Base-by-base conservation (phyloP, 2,888 invertebrate species). In the Drosophila demipolita region DNA sequence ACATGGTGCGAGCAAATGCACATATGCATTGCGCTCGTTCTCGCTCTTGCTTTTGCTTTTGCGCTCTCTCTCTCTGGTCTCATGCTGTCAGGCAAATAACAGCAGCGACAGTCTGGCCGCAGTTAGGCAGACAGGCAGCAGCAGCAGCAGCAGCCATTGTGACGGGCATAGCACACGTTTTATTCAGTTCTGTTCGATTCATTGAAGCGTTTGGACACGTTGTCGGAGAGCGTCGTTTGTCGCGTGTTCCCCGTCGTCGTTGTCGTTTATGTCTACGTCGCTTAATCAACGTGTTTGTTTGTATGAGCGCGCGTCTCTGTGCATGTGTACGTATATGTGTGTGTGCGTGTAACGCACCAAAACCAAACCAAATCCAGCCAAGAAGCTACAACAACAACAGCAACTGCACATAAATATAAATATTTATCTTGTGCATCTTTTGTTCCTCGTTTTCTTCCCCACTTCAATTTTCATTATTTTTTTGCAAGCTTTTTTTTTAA, bases 121-220 rank as follows among this genome's bases (percentile, higher is more conserved):
- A 48, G 65, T 57, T 65, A 53, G 35, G 49, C 74, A 80, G 54
- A 63, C 74, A 76, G 72, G 40, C 40, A 40, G 42, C 61, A 66
- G 60, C 78, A 66, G 60, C 78, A 72, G 62, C 62, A 58, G 64
- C 73, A 61, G 66, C 50, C 57, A 57, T 61, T 35, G 60, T 73
- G 55, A 60, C 63, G 53, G 67, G 66, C 77, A 73, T 78, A 75
- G 65, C 81, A 78, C 80, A 75, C 83, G 77, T 77, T 87, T 23
- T 23, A 15, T 45, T 83, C 55, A 92, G 92, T 92, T 92, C 91
- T 91, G 82, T 92, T 90, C 90, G 88, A 89, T 89, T 91, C 91
- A 89, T 92, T 92, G 92, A 91, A 91, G 85, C 88, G 91, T 91
- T 89, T 90, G 87, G 92, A 92, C 91, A 90, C 91, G 86, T 87